Evolutionary conservation across 1,140 invertebrate species (phyloP).

Genomic region (Maconellicoccus hirsutus): DNA sequence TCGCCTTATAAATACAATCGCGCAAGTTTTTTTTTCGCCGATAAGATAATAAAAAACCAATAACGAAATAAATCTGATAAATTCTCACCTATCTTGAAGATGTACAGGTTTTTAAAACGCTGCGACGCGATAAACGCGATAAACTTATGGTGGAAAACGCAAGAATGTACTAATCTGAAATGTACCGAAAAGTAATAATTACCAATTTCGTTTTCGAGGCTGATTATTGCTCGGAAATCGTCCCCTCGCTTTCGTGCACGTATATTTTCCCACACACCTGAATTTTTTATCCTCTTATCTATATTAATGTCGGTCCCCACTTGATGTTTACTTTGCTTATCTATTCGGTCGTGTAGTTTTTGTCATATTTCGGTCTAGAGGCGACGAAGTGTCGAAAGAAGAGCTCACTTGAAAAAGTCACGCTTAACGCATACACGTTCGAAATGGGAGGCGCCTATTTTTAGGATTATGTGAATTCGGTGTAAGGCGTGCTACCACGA

Average conservation of each 20-base stretch:
- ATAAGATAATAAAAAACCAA: slow-evolving; percentile 10
- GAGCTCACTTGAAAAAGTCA: not conserved
- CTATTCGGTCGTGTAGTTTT: not conserved
- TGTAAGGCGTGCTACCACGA: too few species aligned
- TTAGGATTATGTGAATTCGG: too few species aligned
- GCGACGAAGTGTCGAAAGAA: not conserved
- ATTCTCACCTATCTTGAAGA: slow-evolving; percentile 8
- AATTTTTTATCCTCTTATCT: slow-evolving; percentile 6
- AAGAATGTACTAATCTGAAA: not conserved
- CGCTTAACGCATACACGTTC: not conserved
- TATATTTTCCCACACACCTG: not conserved
- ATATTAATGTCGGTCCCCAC: not conserved
- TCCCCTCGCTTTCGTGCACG: not conserved
- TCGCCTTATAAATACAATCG: slow-evolving; percentile 2
- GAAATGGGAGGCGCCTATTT: not conserved
- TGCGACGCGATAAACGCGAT: not conserved
- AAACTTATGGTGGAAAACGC: not conserved
- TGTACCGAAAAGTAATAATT: not conserved
- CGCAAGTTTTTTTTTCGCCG: not conserved
- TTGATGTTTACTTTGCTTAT: not conserved
- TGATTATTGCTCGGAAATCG: not conserved
- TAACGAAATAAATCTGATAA: not conserved
- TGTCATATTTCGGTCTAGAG: not conserved
- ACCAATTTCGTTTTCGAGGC: not conserved
- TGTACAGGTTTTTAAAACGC: not conserved